Evolutionary conservation across 1,140 invertebrate genomes (phyloP).

Genomic region (Sarcophaga bullata): DNA sequence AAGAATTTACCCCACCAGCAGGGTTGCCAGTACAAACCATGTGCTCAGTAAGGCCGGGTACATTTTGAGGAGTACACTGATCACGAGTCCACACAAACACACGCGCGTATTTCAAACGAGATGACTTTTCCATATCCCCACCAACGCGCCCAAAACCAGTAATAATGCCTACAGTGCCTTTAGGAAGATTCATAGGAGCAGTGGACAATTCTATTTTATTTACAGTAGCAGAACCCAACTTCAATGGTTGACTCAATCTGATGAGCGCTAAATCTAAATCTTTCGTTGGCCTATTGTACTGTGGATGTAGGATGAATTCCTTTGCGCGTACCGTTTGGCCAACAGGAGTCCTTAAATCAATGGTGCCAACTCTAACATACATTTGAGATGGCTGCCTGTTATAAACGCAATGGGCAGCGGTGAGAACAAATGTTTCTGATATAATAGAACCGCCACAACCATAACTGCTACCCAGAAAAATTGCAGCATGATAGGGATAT

Average conservation of each 20-base stretch:
- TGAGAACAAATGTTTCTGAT: constrained; percentile 69
- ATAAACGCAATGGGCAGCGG: constrained; percentile 75
- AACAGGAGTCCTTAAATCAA: constrained; percentile 50
- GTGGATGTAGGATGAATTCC: constrained; percentile 60
- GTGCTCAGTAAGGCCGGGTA: constrained; percentile 61
- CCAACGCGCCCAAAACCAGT: constrained; percentile 62
- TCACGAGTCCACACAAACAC: constrained; percentile 62
- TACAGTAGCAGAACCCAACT: constrained; percentile 48
- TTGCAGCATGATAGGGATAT: constrained; percentile 71
- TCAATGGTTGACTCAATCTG: constrained; percentile 50
- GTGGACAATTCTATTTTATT: constrained; percentile 54
- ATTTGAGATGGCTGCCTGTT: constrained; percentile 53
- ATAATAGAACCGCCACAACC: constrained; percentile 74
- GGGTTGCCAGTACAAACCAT: constrained; percentile 68
- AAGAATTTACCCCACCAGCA: constrained; percentile 59
- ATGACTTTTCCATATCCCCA: constrained; percentile 59
- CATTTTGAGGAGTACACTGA: constrained; percentile 58
- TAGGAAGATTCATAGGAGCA: constrained; percentile 53
- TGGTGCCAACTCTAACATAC: constrained; percentile 59
- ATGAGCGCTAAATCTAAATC: constrained; percentile 64
- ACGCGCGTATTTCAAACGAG: constrained; percentile 56
- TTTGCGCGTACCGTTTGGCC: constrained; percentile 50
- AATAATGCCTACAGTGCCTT: constrained; percentile 60
- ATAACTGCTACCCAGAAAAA: too few relatives aligned
- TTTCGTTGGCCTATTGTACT: constrained; percentile 58